Evolutionary conservation across 2,113 vertebrate species (phyloP).

Genomic region (Tympanuchus pallidicinctus): DNA sequence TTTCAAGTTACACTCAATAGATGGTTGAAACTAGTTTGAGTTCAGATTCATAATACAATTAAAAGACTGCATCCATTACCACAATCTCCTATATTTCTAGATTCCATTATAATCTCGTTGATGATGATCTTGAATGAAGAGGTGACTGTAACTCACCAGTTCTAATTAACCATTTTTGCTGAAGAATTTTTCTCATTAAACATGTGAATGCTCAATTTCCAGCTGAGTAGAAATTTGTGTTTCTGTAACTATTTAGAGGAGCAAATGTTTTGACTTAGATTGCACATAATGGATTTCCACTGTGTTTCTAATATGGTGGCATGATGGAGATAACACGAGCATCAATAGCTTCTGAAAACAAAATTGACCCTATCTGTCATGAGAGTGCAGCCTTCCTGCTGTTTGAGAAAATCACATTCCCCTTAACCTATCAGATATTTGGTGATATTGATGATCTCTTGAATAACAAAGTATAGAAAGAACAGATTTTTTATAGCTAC

Average conservation of each 20-base stretch:
- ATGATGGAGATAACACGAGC: constrained; percentile 16
- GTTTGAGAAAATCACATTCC: constrained; percentile 58
- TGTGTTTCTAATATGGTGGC: constrained; percentile 31
- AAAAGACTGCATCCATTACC: background rate
- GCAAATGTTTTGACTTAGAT: constrained; percentile 16
- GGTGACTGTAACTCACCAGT: background rate
- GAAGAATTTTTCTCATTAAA: background rate
- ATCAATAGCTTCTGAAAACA: constrained; percentile 56
- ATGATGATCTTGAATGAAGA: background rate
- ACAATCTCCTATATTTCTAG: background rate
- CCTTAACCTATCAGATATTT: constrained; percentile 62
- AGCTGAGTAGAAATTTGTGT: background rate
- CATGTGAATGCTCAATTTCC: background rate
- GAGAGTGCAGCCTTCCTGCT: constrained; percentile 30
- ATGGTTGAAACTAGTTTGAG: background rate
- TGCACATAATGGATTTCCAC: constrained; percentile 48
- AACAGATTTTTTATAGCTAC: background rate
- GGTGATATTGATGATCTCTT: constrained; percentile 59
- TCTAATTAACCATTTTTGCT: background rate
- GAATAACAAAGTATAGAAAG: constrained; percentile 49
- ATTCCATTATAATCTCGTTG: background rate
- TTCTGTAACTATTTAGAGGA: constrained; percentile 1
- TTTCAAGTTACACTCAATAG: background rate
- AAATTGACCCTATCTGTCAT: constrained; percentile 67
- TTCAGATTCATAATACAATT: background rate